Evolutionary conservation across 1,140 invertebrate genomes (phyloP), one percentile per base, ranked within the genome.

Genomic region (Scylla paramamosain): DNA sequence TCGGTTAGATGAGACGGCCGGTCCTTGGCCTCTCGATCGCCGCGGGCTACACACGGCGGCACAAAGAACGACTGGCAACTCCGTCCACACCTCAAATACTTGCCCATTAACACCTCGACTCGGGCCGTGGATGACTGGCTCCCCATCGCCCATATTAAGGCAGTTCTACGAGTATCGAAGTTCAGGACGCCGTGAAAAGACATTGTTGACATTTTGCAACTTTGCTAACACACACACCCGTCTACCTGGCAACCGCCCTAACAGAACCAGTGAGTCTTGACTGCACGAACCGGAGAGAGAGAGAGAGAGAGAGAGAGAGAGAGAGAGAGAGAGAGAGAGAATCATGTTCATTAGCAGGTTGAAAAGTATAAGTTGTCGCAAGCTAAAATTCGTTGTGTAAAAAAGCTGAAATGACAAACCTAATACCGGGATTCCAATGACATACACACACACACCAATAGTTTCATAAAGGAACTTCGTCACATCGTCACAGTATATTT

Each of bases 251-350:
- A 77, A 77, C 67, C 67, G 67, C 20, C 67, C 16, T n/a, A 20
- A 20, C 67, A 77, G 67, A 77, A 77, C 67, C 67, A n/a, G 86
- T 88, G 86, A 14, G 31, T 31, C 88, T 45, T 48, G 32, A 48
- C 39, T 45, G 88, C 88, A 28, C 32, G 45, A 28, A 14, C 88
- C 52, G 29, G 20, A 89, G 87, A 89, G 87, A 48, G 87, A 89
- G 87, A 89, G 87, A 89, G 87, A 89, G 45, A 89, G 87, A 89
- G 91, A 82, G n/a, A 92, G 91, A 82, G 91, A 92, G 48, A 92
- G 52, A 92, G 48, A 92, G 52, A 52, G 91, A 92, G 28, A 92
- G 28, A 77, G 48, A 91, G 25, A 91, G 45, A 91, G 45, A 52
- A 46, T 46, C n/a, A 90, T 0, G 88, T 32, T 20, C 32, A 20